These are phyloP conservation scores for Helarctos malayanus DNA, from an alignment of 2,797 vertebrate species.

Conservation along the genomic window DNA sequence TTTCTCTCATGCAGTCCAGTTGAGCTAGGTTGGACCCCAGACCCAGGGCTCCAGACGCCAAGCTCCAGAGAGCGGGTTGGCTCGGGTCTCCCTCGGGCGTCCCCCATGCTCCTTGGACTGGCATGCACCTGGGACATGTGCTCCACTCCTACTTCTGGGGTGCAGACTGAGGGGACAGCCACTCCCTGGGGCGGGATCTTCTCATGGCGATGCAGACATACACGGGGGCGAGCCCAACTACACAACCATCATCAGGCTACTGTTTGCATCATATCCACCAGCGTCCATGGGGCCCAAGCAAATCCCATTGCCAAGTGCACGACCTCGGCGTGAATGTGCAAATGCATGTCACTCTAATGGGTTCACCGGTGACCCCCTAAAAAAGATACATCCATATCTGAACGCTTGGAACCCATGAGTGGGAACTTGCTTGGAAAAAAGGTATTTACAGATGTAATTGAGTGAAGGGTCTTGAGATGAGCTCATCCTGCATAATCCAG, in stretches of 20 bases:
- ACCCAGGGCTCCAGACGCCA: background rate
- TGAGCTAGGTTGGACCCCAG: no score
- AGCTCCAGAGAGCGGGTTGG: no score
- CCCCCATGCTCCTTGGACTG: no score
- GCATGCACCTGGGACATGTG: rapidly evolving
- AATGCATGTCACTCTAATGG: rapidly evolving
- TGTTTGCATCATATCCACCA: rapidly evolving
- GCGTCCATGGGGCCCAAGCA: rapidly evolving
- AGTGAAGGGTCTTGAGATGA: background rate
- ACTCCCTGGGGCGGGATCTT: rapidly evolving
- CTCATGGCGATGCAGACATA: rapidly evolving
- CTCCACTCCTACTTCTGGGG: rapidly evolving
- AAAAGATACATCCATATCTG: background rate
- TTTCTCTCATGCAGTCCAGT: background rate
- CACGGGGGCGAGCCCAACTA: background rate
- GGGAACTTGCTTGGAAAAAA: background rate
- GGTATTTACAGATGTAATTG: background rate
- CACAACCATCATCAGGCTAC: rapidly evolving
- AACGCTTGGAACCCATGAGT: rapidly evolving
- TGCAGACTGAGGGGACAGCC: background rate
- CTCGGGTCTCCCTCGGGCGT: rapidly evolving
- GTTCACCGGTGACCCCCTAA: rapidly evolving
- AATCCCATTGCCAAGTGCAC: no score
- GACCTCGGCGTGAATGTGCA: rapidly evolving
- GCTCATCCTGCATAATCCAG: background rate